Evolutionary conservation across 2,888 invertebrate species (phyloP).

Genomic region (Vesta saturnalis): DNA sequence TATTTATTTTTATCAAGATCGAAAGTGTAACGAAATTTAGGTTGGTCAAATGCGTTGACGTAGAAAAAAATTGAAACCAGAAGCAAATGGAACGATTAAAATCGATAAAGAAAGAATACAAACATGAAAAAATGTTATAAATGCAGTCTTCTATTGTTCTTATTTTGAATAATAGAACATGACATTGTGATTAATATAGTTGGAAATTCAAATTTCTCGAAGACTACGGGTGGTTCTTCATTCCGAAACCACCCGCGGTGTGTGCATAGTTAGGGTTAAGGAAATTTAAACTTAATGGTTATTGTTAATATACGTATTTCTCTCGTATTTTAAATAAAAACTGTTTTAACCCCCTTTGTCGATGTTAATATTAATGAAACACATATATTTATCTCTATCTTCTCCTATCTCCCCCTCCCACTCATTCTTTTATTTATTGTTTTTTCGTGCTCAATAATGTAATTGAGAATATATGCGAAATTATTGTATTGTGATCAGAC

Average conservation of each 20-base stretch:
- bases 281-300: slow-evolving; percentile 49
- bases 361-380: slow-evolving; percentile 20
- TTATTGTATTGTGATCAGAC: slow-evolving; percentile 55
- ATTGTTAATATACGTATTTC: slow-evolving; percentile 37
- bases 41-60: neutral
- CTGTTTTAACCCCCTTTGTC: neutral
- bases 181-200: slow-evolving; percentile 62
- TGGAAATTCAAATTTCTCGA: slow-evolving; percentile 60
- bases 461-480: slow-evolving; percentile 47
- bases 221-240: slow-evolving; percentile 57
- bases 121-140: slow-evolving; percentile 34
- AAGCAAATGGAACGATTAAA: no score
- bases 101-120: slow-evolving; percentile 13
- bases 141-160: slow-evolving; percentile 49
- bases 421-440: slow-evolving; percentile 19
- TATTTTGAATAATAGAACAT: slow-evolving; percentile 60
- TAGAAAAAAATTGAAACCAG: neutral
- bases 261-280: slow-evolving; percentile 44
- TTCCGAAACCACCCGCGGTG: slow-evolving; percentile 53
- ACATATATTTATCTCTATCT: neutral
- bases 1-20: no score
- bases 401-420: slow-evolving; percentile 12
- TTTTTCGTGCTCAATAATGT: slow-evolving; percentile 34
- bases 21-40: no score
- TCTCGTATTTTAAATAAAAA: slow-evolving; percentile 17